phyloP scores from a whole-genome alignment of 2,797 vertebrate genomes.

The Brachyalestes nurse region DNA sequence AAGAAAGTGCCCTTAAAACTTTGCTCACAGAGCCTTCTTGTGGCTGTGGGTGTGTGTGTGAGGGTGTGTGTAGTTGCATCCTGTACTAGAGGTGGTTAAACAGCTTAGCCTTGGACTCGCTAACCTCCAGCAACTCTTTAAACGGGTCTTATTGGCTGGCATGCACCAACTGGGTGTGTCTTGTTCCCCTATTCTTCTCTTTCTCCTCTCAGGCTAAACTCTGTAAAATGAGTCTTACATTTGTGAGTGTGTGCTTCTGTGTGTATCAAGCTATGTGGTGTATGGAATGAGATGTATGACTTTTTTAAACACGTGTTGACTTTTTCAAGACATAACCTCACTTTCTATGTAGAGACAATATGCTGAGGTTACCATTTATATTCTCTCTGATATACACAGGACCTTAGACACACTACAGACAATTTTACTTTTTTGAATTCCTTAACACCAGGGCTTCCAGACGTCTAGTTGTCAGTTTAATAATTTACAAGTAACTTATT shows the following conservation, averaged over 20 bases:
- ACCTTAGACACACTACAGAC: neutral
- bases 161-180: constrained; percentile 22
- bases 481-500: neutral
- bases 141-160: constrained; percentile 56
- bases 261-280: neutral
- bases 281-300: constrained; percentile 12
- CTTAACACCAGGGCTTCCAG: neutral
- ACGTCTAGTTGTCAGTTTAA: too few relatives aligned
- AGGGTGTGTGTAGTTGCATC: constrained; percentile 43
- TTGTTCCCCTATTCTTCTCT: constrained; percentile 3
- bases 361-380: constrained; percentile 37
- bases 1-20: constrained; percentile 6
- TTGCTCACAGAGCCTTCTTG: too few relatives aligned
- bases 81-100: constrained; percentile 52
- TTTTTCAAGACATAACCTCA: constrained; percentile 33
- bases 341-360: neutral
- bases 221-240: neutral
- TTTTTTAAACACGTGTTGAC: constrained; percentile 1
- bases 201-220: neutral
- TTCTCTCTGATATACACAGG: neutral
- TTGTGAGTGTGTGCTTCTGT: neutral
- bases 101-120: constrained; percentile 53
- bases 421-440: neutral
- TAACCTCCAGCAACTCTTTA: constrained; percentile 57
- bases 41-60: constrained; percentile 1